These are phyloP conservation scores for Enchytraeus crypticus DNA, from an alignment of 2,888 invertebrate genomes.

Conservation along the genomic window DNA sequence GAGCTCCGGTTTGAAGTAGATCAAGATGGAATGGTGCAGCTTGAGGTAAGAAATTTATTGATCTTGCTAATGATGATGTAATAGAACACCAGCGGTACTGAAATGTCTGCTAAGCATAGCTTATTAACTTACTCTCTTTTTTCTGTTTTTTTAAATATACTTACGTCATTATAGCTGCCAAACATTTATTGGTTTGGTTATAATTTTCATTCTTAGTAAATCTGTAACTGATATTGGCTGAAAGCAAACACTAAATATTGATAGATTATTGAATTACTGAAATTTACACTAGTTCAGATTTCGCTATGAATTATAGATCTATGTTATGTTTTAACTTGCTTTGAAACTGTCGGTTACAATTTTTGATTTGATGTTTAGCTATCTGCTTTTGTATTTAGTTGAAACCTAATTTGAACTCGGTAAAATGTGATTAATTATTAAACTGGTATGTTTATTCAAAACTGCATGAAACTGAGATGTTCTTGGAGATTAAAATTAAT, in stretches of 20 bases:
- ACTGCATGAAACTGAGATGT: too few species aligned
- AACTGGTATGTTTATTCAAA: too few species aligned
- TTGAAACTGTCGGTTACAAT: background rate
- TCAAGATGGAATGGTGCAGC: constrained; percentile 43
- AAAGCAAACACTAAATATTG: too few species aligned
- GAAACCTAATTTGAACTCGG: too few species aligned
- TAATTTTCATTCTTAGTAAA: background rate
- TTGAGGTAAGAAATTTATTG: constrained; percentile 19
- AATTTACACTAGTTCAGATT: too few species aligned
- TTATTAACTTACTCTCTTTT: background rate
- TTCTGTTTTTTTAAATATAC: background rate
- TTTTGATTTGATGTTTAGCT: too few species aligned
- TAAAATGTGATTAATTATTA: too few species aligned
- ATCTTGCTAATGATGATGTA: background rate
- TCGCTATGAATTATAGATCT: too few species aligned
- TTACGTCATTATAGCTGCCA: background rate
- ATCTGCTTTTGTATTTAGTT: too few species aligned
- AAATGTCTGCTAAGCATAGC: background rate
- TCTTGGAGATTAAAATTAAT: too few species aligned
- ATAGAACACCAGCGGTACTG: background rate
- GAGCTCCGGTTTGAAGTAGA: constrained; percentile 93
- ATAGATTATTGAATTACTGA: too few species aligned
- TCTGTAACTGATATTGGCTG: too few species aligned
- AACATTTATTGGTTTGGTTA: background rate
- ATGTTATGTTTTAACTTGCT: background rate